Base-by-base conservation (phyloP, 1,140 invertebrate genomes). In the Halesus radiatus region DNA sequence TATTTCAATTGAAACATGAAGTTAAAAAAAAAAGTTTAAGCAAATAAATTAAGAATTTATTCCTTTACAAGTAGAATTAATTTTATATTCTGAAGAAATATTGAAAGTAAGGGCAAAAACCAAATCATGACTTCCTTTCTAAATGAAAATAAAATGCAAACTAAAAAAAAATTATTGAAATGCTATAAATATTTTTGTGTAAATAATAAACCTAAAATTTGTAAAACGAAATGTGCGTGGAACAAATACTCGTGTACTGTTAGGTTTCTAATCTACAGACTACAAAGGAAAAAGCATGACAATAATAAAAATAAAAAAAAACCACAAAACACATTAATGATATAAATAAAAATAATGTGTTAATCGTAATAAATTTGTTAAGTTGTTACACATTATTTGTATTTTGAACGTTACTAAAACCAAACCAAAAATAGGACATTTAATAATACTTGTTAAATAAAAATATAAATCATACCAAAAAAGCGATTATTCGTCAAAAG, bases 171-270 rank as follows among this genome's bases (percentile, higher is more conserved):
- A 32, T 18, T 37, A 32, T 18, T 37, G 74, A 76, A 84, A 84
- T 74, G 20, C 80, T 79, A 84, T 80, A 37, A 79, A 80, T 56
- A 62, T 66, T 70, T 29, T 74, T 77, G 50, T 60, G 22, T 54
- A 58, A 74, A 54, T 8, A 37, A 37, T 37, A 78, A 83, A 84
- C 58, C 3, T 22, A 32, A 72, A 79, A 83, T 45, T 58, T 64
- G 29, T 73, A 54, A 74, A 10, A 29, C 73, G 23, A 66, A 74
- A 58, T 56, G 64, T 68, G 64, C 64, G 32, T 32, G 15, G 64
- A 68, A 68, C 32, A 37, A 68, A 15, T 68, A 68, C 18, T 62
- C n/a, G 64, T 68, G 64, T 62, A 26, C 23, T 26, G 58, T 62
- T 62, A 62, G 58, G 58, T 68, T 37, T 16, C 26, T 68, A 68